These are phyloP conservation scores for Halictus rubicundus DNA, from an alignment of 1,140 invertebrate genomes.

Conservation along the genomic window DNA sequence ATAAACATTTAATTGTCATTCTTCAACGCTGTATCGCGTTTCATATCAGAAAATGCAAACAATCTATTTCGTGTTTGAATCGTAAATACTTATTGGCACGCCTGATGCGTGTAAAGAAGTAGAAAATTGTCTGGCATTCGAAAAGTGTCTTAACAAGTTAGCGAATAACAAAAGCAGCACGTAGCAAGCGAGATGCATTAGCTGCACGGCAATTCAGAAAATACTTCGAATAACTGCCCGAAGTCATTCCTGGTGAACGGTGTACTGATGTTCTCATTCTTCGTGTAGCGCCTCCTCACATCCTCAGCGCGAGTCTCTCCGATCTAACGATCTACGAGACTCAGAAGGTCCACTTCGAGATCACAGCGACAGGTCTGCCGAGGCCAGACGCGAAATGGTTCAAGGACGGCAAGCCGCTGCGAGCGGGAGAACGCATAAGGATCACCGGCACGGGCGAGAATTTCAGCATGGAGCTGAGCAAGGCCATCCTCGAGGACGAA, in stretches of 20 bases:
- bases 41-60: too few species aligned
- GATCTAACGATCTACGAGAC: conserved; percentile 89
- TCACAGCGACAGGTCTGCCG: conserved; percentile 87
- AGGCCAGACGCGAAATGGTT: conserved; percentile 90
- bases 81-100: too few species aligned
- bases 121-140: conserved; percentile 14
- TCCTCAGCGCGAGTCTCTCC: conserved; percentile 86
- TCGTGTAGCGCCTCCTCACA: conserved; percentile 85
- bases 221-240: not conserved
- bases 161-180: conserved; percentile 37
- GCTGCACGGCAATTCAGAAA: conserved; percentile 30
- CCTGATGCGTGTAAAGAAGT: too few species aligned
- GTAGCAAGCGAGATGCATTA: conserved; percentile 27
- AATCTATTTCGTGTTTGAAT: too few species aligned
- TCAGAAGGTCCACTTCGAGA: conserved; percentile 86
- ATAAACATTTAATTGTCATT: too few species aligned
- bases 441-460: conserved; percentile 86
- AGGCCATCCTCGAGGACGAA: conserved; percentile 86
- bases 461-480: conserved; percentile 86
- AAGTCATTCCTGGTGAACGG: not conserved
- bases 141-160: not conserved
- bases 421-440: conserved; percentile 83
- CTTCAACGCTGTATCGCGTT: too few species aligned
- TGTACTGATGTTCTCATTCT: not conserved
- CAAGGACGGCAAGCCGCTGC: conserved; percentile 86